Conservation (phyloP, 1,140 invertebrate species). For the Anagrus nilaparvatae region DNA sequence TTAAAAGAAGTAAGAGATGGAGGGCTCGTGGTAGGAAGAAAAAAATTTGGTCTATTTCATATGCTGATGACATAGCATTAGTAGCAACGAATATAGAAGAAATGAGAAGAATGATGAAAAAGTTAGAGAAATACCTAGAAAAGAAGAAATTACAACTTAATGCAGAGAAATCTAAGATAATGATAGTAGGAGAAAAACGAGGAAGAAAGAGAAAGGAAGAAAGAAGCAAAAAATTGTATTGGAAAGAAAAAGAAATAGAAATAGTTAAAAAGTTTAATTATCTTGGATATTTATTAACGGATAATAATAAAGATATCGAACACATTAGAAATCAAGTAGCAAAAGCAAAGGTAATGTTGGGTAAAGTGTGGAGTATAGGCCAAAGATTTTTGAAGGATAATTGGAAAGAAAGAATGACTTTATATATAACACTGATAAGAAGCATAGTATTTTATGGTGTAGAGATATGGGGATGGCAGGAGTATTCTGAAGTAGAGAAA, state of each 20-base stretch:
- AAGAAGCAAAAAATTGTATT: not conserved
- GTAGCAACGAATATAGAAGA: not conserved
- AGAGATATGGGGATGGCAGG: slow-evolving; percentile 1
- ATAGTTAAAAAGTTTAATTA: not conserved
- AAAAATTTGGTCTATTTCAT: not conserved
- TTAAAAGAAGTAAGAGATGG: not conserved
- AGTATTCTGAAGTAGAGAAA: not conserved
- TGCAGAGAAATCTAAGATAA: not conserved
- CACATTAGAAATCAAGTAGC: not conserved
- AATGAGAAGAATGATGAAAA: not conserved
- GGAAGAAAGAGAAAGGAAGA: not conserved
- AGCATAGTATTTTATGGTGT: not conserved
- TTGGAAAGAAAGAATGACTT: not conserved
- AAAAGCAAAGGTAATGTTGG: not conserved
- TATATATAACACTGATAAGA: not conserved
- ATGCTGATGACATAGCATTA: not conserved
- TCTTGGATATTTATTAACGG: not conserved
- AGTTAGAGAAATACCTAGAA: not conserved
- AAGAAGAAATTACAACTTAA: not conserved
- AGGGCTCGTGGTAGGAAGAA: not conserved
- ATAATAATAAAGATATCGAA: not conserved
- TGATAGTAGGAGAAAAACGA: not conserved
- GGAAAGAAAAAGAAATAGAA: not conserved
- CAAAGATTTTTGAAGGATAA: not conserved
- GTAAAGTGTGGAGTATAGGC: not conserved